Evolutionary conservation across 2,113 vertebrate genomes (phyloP).

Genomic region (Deroptyus accipitrinus): DNA sequence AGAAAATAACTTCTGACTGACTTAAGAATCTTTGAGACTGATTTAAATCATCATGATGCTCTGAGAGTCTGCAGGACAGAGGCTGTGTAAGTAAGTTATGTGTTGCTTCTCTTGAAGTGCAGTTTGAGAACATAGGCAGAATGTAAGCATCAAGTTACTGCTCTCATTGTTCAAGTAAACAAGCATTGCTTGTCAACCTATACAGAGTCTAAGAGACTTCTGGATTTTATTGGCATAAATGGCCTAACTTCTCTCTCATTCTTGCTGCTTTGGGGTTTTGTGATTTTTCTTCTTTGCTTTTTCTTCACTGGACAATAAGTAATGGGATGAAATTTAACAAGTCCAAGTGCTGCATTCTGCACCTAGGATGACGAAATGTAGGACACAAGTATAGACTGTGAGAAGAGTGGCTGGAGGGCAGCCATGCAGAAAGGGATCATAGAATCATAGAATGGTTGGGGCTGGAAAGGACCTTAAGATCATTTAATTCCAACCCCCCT

Average conservation of each 20-base stretch:
- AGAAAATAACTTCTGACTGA: not conserved
- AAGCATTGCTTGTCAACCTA: not conserved
- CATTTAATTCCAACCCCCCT: too few relatives aligned
- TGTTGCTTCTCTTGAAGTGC: not conserved
- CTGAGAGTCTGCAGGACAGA: not conserved
- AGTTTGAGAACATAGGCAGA: not conserved
- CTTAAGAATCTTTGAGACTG: not conserved
- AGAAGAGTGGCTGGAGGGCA: not conserved
- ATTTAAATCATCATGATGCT: not conserved
- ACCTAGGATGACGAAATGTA: accelerated
- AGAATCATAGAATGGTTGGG: too few relatives aligned
- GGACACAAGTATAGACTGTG: not conserved
- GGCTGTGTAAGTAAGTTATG: not conserved
- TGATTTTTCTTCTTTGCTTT: not conserved
- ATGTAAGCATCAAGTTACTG: not conserved
- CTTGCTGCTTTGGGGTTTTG: not conserved
- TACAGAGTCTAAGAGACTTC: not conserved
- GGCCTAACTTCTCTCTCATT: not conserved
- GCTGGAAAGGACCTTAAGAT: too few relatives aligned
- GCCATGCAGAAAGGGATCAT: not conserved
- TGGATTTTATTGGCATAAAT: not conserved
- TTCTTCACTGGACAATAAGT: not conserved
- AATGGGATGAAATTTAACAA: not conserved
- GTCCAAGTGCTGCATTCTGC: not conserved
- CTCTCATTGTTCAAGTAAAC: not conserved